Conservation (phyloP, 2,888 invertebrate genomes). For the Clitarchus hookeri region DNA sequence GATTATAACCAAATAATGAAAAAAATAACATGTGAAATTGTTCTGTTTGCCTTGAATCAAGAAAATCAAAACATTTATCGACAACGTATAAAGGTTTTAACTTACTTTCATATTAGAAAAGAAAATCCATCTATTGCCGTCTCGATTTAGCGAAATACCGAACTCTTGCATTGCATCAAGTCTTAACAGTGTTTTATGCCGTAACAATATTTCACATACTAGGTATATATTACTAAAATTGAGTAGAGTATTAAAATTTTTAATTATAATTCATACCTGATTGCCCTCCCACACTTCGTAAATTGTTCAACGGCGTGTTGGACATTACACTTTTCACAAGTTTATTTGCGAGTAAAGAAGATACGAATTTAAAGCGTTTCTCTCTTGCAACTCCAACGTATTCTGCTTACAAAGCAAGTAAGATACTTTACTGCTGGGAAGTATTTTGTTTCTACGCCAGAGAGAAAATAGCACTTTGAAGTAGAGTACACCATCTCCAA, state of each 20-base stretch:
- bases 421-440: neutral
- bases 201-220: neutral
- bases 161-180: neutral
- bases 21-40: no score
- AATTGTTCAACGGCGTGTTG: neutral
- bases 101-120: no score
- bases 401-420: no score
- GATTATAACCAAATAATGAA: no score
- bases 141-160: no score
- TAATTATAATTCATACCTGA: neutral
- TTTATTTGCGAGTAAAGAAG: neutral
- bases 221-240: neutral
- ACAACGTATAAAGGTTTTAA: no score
- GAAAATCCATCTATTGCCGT: no score
- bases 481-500: neutral
- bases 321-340: neutral
- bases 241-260: neutral
- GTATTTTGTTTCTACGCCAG: neutral
- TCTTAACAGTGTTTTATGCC: neutral
- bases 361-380: neutral
- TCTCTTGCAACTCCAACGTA: neutral
- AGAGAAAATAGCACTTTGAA: neutral
- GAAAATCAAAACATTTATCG: no score
- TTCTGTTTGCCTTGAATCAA: no score
- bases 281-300: neutral